Conservation (phyloP, 2,113 vertebrate species). For the Felis catus region DNA sequence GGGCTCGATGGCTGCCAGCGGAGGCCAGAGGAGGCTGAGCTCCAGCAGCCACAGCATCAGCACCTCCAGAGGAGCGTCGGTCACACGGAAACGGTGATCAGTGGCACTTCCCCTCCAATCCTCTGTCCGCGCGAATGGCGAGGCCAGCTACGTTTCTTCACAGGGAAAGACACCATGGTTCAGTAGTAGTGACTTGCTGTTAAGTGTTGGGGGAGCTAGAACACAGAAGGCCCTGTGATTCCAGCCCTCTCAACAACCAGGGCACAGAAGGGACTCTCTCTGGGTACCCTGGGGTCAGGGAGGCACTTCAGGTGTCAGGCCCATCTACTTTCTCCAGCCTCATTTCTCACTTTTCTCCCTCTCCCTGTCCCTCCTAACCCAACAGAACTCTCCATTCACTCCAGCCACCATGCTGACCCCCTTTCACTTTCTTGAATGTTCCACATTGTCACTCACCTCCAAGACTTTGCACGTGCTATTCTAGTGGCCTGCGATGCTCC, state of each 20-base stretch:
- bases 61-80: neutral
- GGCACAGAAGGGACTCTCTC: neutral
- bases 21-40: neutral
- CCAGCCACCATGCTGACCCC: neutral
- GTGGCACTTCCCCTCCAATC: rapidly evolving
- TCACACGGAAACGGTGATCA: rapidly evolving
- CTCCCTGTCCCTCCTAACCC: neutral
- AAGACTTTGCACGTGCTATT: neutral
- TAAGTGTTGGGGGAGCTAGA: neutral
- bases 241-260: neutral
- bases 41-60: neutral
- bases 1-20: neutral
- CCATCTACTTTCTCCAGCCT: neutral
- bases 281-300: rapidly evolving
- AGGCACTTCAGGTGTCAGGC: neutral
- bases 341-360: neutral
- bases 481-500: neutral
- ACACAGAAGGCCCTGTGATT: neutral
- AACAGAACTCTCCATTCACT: rapidly evolving
- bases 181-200: neutral
- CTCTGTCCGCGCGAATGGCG: neutral
- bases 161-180: neutral
- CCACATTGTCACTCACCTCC: neutral
- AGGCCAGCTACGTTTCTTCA: neutral
- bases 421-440: neutral